Evolutionary conservation across 2,113 vertebrate species (phyloP).

Genomic region (Proteles cristata): DNA sequence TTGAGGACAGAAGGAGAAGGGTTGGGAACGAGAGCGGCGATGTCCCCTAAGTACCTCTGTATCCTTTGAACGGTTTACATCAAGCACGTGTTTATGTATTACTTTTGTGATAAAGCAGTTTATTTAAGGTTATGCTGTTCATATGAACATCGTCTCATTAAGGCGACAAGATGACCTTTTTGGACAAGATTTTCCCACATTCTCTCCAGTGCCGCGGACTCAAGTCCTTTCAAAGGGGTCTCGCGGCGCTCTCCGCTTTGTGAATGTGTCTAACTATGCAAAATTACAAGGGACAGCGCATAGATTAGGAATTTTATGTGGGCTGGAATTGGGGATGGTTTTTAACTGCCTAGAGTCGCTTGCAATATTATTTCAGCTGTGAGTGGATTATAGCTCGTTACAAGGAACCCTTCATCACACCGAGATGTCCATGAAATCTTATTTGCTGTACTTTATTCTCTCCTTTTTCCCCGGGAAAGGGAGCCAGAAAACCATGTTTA

Average conservation of each 20-base stretch:
- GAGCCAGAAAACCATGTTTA: background rate
- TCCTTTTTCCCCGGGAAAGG: background rate
- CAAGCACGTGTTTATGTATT: background rate
- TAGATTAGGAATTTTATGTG: background rate
- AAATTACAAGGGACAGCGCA: background rate
- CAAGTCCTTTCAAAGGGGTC: background rate
- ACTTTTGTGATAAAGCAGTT: background rate
- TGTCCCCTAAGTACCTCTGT: background rate
- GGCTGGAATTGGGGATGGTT: background rate
- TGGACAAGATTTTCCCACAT: background rate
- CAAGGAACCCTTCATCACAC: background rate
- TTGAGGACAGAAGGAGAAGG: background rate
- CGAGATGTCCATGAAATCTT: background rate
- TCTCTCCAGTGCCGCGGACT: background rate
- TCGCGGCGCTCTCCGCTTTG: background rate
- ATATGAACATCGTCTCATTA: background rate
- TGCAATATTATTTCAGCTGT: constrained; percentile 71
- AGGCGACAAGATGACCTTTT: background rate
- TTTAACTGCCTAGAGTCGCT: background rate
- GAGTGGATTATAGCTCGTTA: background rate
- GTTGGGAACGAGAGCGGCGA: accelerated
- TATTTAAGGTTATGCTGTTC: background rate
- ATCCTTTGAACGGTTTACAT: background rate
- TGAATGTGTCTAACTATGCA: background rate
- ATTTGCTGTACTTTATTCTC: background rate